These are phyloP conservation scores for Pollicipes pollicipes DNA, from an alignment of 1,140 invertebrate genomes.

Conservation along the genomic window DNA sequence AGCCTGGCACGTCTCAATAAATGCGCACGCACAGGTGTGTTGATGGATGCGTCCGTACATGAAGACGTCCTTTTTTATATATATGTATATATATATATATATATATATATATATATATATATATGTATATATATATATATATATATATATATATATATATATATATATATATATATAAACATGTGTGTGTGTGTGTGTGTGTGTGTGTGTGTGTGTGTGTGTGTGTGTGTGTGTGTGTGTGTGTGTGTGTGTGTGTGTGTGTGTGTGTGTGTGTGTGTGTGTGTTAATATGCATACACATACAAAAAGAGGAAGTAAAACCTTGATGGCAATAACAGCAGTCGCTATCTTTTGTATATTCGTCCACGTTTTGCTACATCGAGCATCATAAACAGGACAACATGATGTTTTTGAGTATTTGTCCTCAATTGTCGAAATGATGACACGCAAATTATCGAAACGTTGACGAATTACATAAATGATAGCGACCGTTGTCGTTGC, in stretches of 20 bases:
- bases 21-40: background rate
- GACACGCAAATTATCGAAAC: no score
- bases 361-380: no score
- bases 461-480: no score
- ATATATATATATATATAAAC: background rate
- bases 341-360: no score
- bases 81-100: background rate
- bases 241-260: constrained; percentile 2
- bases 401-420: no score
- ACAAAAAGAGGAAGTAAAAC: no score
- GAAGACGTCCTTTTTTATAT: background rate
- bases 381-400: no score
- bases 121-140: constrained; percentile 5
- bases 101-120: constrained; percentile 4
- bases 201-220: background rate
- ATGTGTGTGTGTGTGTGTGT: background rate
- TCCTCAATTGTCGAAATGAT: no score
- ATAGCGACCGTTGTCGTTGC: no score
- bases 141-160: background rate
- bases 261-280: no score
- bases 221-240: background rate
- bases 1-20: background rate
- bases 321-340: no score
- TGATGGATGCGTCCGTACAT: background rate
- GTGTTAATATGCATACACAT: no score